phyloP scores from a whole-genome alignment of 2,113 vertebrate species.

The Planiliza haematocheilus region DNA sequence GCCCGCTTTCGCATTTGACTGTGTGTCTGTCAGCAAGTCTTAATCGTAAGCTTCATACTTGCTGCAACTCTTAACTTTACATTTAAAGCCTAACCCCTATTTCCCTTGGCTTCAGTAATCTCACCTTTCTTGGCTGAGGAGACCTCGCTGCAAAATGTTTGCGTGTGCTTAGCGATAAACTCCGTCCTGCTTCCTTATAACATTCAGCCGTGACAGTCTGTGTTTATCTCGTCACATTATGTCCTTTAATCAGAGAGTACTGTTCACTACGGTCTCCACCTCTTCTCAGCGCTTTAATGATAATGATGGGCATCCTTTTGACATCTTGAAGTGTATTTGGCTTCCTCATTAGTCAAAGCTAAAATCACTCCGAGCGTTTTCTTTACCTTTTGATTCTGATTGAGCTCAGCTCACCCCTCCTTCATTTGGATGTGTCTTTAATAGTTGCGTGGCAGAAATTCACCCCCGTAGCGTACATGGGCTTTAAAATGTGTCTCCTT shows the following conservation, averaged over 20 bases:
- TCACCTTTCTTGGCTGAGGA: constrained; percentile 22
- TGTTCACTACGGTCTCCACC: constrained; percentile 27
- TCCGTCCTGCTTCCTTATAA: constrained; percentile 30
- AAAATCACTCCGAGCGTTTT: constrained; percentile 7
- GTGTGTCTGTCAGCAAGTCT: constrained; percentile 56
- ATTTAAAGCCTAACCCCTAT: constrained; percentile 25
- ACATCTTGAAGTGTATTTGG: neutral
- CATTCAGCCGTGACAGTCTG: constrained; percentile 29
- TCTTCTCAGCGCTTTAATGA: constrained; percentile 5
- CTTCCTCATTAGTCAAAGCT: neutral
- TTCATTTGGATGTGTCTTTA: neutral
- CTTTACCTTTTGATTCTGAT: constrained; percentile 9
- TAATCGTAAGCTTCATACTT: constrained; percentile 55
- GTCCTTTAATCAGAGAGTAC: constrained; percentile 29
- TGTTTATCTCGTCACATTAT: constrained; percentile 57
- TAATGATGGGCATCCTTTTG: constrained; percentile 5
- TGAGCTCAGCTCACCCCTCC: neutral
- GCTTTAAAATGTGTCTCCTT: neutral
- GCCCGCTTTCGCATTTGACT: constrained; percentile 51
- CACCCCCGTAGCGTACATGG: neutral
- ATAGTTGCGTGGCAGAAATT: neutral
- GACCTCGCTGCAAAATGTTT: constrained; percentile 21
- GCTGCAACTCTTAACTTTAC: constrained; percentile 27
- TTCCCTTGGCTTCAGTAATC: constrained; percentile 34
- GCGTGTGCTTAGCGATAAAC: constrained; percentile 12